Conservation (phyloP, 1,140 invertebrate genomes). For the Hydropsyche tenuis region DNA sequence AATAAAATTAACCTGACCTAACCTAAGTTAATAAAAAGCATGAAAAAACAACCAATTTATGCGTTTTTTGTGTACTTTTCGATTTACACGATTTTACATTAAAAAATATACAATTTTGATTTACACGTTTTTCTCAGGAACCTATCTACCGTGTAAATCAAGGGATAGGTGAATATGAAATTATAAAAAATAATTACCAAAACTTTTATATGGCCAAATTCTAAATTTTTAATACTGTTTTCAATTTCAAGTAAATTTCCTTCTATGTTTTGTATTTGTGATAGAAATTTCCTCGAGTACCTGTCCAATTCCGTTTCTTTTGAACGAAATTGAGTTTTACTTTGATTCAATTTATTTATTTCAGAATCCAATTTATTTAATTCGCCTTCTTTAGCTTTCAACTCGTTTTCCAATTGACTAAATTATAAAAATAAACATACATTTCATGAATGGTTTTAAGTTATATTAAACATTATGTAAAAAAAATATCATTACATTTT, state of each 20-base stretch:
- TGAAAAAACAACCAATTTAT: too few species aligned
- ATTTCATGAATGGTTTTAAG: too few species aligned
- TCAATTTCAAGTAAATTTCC: conserved; percentile 48
- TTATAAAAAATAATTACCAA: conserved; percentile 55
- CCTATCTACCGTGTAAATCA: too few species aligned
- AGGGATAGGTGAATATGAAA: too few species aligned
- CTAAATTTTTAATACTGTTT: conserved; percentile 54
- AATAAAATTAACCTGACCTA: too few species aligned
- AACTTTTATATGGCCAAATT: conserved; percentile 56
- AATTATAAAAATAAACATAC: conserved; percentile 23
- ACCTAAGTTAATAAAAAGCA: too few species aligned
- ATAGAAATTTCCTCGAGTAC: conserved; percentile 27
- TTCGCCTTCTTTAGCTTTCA: conserved; percentile 43
- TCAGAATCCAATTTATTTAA: neutral
- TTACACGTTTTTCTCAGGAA: too few species aligned
- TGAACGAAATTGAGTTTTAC: conserved; percentile 17
- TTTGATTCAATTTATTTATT: conserved; percentile 29
- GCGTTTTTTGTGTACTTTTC: too few species aligned
- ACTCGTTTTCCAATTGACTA: conserved; percentile 50
- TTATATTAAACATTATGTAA: too few species aligned
- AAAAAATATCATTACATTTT: conserved; percentile 56
- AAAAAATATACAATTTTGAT: too few species aligned
- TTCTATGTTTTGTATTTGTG: conserved; percentile 40
- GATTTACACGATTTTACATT: too few species aligned
- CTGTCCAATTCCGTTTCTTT: conserved; percentile 28